These are phyloP conservation scores for Tyrophagus putrescentiae DNA, from an alignment of 1,140 invertebrate genomes.

Conservation along the genomic window DNA sequence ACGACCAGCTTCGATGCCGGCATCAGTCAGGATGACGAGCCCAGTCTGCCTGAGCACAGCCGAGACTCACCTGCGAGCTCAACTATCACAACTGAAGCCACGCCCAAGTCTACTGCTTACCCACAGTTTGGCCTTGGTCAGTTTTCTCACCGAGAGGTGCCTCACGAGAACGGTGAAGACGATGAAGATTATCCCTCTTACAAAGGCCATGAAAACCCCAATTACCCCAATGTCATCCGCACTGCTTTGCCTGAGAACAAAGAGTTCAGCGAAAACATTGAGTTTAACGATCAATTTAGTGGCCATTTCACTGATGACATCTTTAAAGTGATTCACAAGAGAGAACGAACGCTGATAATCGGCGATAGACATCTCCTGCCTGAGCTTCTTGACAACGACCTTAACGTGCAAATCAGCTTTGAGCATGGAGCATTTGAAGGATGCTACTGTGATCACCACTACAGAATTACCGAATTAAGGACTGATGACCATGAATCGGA, in stretches of 20 bases:
- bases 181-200: neutral
- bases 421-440: conserved; percentile 3
- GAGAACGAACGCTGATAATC: neutral
- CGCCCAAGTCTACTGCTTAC: neutral
- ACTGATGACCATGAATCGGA: neutral
- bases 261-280: neutral
- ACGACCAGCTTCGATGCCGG: neutral
- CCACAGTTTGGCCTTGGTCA: neutral
- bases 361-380: no score
- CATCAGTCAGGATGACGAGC: neutral
- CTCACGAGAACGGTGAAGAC: neutral
- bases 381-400: no score
- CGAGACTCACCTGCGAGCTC: neutral
- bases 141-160: neutral
- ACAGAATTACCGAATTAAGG: neutral
- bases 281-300: neutral
- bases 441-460: conserved; percentile 10
- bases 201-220: neutral
- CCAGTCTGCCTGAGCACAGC: neutral
- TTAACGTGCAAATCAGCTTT: no score
- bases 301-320: neutral
- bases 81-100: neutral
- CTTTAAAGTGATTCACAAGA: neutral
- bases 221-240: neutral
- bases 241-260: neutral